These are phyloP conservation scores for Anolis apletophallus DNA, from an alignment of 2,797 vertebrate species.

Conservation along the genomic window DNA sequence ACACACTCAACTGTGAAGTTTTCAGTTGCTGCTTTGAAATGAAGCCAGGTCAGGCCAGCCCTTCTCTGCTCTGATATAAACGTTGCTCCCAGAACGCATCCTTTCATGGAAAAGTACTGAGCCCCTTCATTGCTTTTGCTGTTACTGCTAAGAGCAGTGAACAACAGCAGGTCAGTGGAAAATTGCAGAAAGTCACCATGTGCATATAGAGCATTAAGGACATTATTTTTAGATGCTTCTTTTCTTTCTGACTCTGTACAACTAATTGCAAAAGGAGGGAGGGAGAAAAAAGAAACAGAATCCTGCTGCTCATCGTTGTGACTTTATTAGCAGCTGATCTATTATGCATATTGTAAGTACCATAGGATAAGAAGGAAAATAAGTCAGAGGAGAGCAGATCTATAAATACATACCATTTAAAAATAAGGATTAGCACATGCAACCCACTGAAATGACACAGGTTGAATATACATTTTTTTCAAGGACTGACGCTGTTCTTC, in stretches of 20 bases:
- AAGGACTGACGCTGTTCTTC: background rate
- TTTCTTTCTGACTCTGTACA: slow-evolving; percentile 43
- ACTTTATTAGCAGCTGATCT: slow-evolving; percentile 32
- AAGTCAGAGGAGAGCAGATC: slow-evolving; percentile 13
- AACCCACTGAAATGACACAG: background rate
- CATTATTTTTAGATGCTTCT: slow-evolving; percentile 61
- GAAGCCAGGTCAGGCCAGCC: slow-evolving; percentile 68
- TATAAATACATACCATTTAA: slow-evolving; percentile 4
- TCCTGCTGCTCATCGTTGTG: slow-evolving; percentile 32
- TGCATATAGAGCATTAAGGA: slow-evolving; percentile 57
- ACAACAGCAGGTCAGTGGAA: slow-evolving; percentile 67
- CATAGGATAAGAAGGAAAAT: slow-evolving; percentile 16
- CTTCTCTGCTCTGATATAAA: slow-evolving; percentile 59
- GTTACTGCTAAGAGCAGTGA: slow-evolving; percentile 61
- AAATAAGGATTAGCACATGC: slow-evolving; percentile 10
- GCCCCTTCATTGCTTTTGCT: slow-evolving; percentile 63
- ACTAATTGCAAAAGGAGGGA: slow-evolving; percentile 45
- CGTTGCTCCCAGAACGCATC: slow-evolving; percentile 67
- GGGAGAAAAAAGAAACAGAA: background rate
- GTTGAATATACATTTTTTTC: background rate
- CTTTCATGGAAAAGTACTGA: slow-evolving; percentile 76
- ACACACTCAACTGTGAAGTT: slow-evolving; percentile 55
- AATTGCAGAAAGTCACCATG: slow-evolving; percentile 68
- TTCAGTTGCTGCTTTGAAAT: slow-evolving; percentile 70
- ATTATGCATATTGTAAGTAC: slow-evolving; percentile 11